Evolutionary conservation across 2,797 vertebrate species (phyloP).

Genomic region (Bucorvus abyssinicus): DNA sequence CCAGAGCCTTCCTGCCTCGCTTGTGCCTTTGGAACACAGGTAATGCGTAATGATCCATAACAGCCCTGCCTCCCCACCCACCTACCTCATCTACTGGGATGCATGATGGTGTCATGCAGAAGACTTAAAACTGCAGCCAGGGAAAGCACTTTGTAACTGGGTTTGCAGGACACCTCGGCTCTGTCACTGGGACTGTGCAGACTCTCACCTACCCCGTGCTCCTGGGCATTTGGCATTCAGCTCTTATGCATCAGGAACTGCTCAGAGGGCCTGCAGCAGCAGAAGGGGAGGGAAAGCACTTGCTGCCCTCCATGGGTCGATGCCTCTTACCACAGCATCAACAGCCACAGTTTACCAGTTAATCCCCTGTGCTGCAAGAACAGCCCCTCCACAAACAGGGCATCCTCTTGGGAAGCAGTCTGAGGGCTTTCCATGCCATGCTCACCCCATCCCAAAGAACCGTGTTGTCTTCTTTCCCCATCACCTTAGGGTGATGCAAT

Average conservation of each 20-base stretch:
- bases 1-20: not conserved
- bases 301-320: accelerated
- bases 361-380: not conserved
- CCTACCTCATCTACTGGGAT: not conserved
- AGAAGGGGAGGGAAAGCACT: not conserved
- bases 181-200: not conserved
- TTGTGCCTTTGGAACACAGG: not conserved
- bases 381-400: not conserved
- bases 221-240: not conserved
- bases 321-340: accelerated
- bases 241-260: not conserved
- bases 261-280: not conserved
- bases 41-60: not conserved
- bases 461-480: not conserved
- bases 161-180: not conserved
- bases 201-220: not conserved
- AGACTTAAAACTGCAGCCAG: not conserved
- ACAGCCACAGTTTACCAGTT: not conserved
- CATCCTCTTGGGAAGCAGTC: not conserved
- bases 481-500: not conserved
- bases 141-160: not conserved
- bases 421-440: not conserved
- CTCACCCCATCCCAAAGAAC: not conserved
- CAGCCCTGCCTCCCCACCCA: not conserved
- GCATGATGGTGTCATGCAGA: not conserved